Base-by-base conservation (phyloP, 2,113 vertebrate genomes). In the Tachuris rubrigastra region DNA sequence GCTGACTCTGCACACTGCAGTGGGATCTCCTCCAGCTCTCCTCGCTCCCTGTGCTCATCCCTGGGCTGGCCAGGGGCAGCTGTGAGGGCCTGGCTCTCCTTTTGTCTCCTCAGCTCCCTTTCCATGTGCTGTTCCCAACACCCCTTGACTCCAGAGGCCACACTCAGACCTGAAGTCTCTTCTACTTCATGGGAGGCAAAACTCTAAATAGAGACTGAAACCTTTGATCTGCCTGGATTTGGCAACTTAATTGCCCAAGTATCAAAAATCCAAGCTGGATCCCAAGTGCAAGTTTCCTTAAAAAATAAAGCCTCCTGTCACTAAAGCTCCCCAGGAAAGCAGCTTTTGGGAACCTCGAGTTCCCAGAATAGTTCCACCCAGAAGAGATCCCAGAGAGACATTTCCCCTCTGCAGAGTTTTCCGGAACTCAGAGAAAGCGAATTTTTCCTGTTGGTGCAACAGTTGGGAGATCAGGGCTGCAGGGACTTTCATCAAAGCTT, bases 11-110 rank as follows among this genome's bases (percentile, higher is more conserved):
- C 89, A 76, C 63, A 10, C 63, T 56, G 85, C 81, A 67, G 11
- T 58, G 86, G 90, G 66, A 78, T 78, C 72, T 90, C 66, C 86
- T 87, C 90, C 90, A 92, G 81, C 80, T 76, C 80, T 71, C 55
- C 68, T 4, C 1, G 13, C 66, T 79, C 8, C 73, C 68, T 31
- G 0, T 30, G 42, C 84, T 20, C 90, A 33, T 6, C 65, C 3
- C 50, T 2, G 52, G 90, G n/a, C 78, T 75, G 24, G 44, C 21
- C 9, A 2, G 83, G 60, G 59, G 53, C 42, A 37, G 78, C 84
- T 37, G 3, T 0, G 14, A 23, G 73, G 50, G 46, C 14, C 84
- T 53, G 62, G 24, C 52, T 4, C 20, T 59, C 44, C 42, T 44
- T 5, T 8, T 30, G 71, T 27, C 46, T 2, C 17, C 15, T 35